Evolutionary conservation across 1,140 invertebrate genomes (phyloP).

Genomic region (Anthonomus grandis): DNA sequence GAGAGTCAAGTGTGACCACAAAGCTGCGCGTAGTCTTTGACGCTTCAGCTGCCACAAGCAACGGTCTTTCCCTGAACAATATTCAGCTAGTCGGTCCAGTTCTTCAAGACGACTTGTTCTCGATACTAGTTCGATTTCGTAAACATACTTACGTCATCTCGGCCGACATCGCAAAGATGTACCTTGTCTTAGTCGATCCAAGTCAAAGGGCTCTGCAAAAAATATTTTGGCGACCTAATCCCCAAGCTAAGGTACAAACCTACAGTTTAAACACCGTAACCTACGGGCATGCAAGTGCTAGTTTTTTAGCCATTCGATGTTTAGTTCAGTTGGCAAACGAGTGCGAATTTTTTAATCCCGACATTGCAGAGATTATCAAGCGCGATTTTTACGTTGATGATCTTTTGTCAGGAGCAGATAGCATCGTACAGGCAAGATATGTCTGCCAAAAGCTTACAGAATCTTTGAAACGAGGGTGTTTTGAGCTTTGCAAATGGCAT

Average conservation of each 20-base stretch:
- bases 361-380: conserved; percentile 33
- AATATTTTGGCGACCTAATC: conserved; percentile 13
- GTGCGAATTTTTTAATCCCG: conserved; percentile 6
- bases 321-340: conserved; percentile 9
- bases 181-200: conserved; percentile 14
- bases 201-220: conserved; percentile 4
- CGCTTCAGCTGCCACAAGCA: conserved; percentile 15
- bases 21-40: neutral
- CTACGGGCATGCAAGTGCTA: conserved; percentile 11
- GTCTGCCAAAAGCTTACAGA: conserved; percentile 3
- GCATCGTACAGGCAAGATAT: conserved; percentile 9
- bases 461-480: conserved; percentile 10
- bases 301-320: conserved; percentile 14
- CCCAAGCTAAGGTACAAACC: conserved; percentile 2
- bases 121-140: conserved; percentile 41
- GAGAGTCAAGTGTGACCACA: too few relatives aligned
- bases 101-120: conserved; percentile 46
- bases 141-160: conserved; percentile 29
- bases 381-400: conserved; percentile 52
- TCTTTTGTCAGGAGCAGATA: conserved; percentile 39
- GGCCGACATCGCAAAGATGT: conserved; percentile 44
- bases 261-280: conserved; percentile 18
- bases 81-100: conserved; percentile 42
- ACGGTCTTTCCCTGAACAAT: conserved; percentile 45
- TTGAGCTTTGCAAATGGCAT: conserved; percentile 4